phyloP scores from a whole-genome alignment of 2,797 vertebrate genomes.

The Apodemus agrarius region DNA sequence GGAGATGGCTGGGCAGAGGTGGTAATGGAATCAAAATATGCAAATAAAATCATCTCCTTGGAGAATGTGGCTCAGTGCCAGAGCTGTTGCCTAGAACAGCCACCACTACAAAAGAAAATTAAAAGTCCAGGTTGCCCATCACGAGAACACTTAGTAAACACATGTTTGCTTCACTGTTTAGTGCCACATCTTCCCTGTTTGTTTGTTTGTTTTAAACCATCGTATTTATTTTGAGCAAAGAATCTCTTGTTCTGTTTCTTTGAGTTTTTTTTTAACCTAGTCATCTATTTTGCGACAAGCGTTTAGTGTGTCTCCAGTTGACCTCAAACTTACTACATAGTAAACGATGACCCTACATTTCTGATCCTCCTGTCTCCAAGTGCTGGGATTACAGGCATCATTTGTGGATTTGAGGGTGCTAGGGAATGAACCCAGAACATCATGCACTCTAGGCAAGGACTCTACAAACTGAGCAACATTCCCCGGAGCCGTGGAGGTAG shows the following conservation, averaged over 20 bases:
- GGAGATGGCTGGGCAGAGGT: neutral
- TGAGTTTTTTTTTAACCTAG: neutral
- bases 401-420: neutral
- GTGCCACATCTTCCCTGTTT: no score
- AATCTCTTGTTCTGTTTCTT: neutral
- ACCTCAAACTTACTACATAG: neutral
- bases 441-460: neutral
- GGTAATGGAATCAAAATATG: neutral
- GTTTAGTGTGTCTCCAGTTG: neutral
- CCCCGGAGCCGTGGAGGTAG: neutral
- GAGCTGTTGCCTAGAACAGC: neutral
- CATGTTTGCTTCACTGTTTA: constrained; percentile 48
- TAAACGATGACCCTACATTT: neutral
- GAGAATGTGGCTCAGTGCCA: neutral
- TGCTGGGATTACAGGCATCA: neutral
- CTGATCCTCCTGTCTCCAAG: neutral
- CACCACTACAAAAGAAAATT: neutral
- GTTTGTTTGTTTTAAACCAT: neutral
- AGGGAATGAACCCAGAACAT: neutral
- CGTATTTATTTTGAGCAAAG: neutral
- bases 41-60: neutral
- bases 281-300: neutral
- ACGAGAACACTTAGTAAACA: constrained; percentile 37
- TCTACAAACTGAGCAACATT: neutral
- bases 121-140: neutral